Percentiles rank a stretch among this genome's conserved stretches.
Conservation (phyloP, 2,888 invertebrate species). For the Coelogynopora nodosa region DNA sequence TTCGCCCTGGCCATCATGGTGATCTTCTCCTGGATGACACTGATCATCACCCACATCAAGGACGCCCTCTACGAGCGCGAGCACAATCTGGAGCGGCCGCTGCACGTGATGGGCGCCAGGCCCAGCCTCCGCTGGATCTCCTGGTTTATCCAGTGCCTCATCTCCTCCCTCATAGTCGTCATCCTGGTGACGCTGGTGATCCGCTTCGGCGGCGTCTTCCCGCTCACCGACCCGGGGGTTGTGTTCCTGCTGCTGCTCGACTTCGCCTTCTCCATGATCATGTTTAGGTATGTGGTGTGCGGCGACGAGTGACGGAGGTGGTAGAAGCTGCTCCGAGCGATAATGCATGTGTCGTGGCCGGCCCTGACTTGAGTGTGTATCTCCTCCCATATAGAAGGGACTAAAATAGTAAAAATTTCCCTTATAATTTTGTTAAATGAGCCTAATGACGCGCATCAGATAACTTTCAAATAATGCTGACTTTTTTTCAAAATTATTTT, state of each 20-base stretch:
- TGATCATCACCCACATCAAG: slow-evolving; percentile 5
- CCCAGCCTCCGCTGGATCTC: slow-evolving; percentile 31
- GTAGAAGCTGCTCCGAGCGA: too few species aligned
- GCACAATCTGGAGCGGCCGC: slow-evolving; percentile 20
- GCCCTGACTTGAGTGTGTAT: too few species aligned
- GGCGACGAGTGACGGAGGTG: too few species aligned
- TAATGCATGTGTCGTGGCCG: too few species aligned
- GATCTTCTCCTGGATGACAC: slow-evolving; percentile 29
- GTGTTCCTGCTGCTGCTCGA: slow-evolving; percentile 23
- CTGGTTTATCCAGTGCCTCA: slow-evolving; percentile 5
- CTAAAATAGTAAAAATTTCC: too few species aligned
- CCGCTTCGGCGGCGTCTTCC: not conserved
- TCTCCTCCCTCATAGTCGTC: not conserved
- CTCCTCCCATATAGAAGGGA: too few species aligned
- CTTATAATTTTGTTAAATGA: too few species aligned
- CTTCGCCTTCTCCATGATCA: slow-evolving; percentile 14
- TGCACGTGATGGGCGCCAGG: slow-evolving; percentile 35
- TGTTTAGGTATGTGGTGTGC: slow-evolving; percentile 16
- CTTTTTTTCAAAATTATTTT: too few species aligned
- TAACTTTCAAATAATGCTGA: too few species aligned
- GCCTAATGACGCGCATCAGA: too few species aligned
- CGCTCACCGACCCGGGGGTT: not conserved
- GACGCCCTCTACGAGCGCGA: slow-evolving; percentile 37
- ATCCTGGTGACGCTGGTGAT: slow-evolving; percentile 14
- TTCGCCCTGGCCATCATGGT: slow-evolving; percentile 30